These are phyloP conservation scores for Chaetops frenatus DNA, from an alignment of 2,113 vertebrate genomes.

Conservation along the genomic window DNA sequence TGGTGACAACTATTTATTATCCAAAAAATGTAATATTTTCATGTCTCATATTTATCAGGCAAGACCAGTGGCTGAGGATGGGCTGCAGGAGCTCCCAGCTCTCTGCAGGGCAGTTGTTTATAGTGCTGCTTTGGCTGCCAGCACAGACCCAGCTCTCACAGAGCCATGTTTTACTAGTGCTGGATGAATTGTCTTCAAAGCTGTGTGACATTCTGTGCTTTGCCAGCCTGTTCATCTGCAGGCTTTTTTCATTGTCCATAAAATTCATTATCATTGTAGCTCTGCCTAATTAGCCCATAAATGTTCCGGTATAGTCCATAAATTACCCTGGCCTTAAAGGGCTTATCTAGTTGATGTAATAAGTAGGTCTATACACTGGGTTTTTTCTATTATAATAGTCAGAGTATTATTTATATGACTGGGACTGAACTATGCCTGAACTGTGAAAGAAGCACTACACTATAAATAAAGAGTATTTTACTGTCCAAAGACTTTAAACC, in stretches of 20 bases:
- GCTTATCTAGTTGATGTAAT: not conserved
- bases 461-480: conserved; percentile 33
- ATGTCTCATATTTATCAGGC: not conserved
- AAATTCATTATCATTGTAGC: conserved; percentile 6
- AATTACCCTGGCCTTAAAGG: conserved; percentile 12
- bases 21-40: not conserved
- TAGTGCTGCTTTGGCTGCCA: not conserved
- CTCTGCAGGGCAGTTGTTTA: not conserved
- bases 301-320: not conserved
- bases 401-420: conserved; percentile 31
- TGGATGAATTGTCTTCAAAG: not conserved
- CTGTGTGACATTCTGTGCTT: not conserved
- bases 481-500: not conserved
- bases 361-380: not conserved
- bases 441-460: not conserved
- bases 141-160: not conserved
- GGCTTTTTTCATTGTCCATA: not conserved
- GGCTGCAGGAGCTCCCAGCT: not conserved
- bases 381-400: not conserved
- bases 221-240: conserved; percentile 21
- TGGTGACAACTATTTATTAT: not conserved
- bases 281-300: conserved; percentile 39
- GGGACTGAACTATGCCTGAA: conserved; percentile 51
- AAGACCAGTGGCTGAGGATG: not conserved
- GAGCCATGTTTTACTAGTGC: not conserved